Evolutionary conservation across 2,113 vertebrate genomes (phyloP), one percentile per base, ranked within the genome.

Genomic region (Carassius gibelio): DNA sequence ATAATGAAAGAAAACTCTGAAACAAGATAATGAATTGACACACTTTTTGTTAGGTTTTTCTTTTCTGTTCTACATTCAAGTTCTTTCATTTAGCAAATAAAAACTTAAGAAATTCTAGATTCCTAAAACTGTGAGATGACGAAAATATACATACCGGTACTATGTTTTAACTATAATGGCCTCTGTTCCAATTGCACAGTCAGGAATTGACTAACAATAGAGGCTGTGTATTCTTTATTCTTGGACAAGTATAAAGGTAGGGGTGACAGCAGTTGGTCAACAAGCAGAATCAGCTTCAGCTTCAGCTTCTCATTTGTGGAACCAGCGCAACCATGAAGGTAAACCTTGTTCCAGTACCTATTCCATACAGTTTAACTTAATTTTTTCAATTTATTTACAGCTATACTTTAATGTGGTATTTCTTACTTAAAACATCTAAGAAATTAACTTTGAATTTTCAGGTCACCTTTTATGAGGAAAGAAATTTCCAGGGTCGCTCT

Each of bases 401-500:
- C 30, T 30, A 30, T 5, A 26, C 23, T 64, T 64, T 64, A 66
- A 66, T 66, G 23, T 69, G 17, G 38, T 21, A 59, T 21, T 34
- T 23, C 23, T 77, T 17, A 38, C 30, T 78, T 38, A 21, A 78
- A 36, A 13, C 0, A 23, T 36, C 23, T 15, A 34, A 55, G 26
- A 76, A 4, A 26, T 8, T 17, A 2, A 26, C 10, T 79, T 4
- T 57, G 8, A 78, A 7, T 42, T 83, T 36, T 55, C 61, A 94
- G 92, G 92, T 93, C 61, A 91, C 89, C 66, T 94, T 93, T 88
- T 94, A 92, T 11, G 91, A 94, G 89, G 93, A 94, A 26, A 90
- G 84, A 19, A 93, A 93, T 87, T 93, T 94, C 83, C 89, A 91
- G 87, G 92, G 93, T 68, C 91, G 90, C 21, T 91, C 88, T 83